A percentile compares a stretch with the other conserved stretches of the same genome.
Conservation (phyloP, 2,888 invertebrate species). For the Ganaspis brasiliensis region DNA sequence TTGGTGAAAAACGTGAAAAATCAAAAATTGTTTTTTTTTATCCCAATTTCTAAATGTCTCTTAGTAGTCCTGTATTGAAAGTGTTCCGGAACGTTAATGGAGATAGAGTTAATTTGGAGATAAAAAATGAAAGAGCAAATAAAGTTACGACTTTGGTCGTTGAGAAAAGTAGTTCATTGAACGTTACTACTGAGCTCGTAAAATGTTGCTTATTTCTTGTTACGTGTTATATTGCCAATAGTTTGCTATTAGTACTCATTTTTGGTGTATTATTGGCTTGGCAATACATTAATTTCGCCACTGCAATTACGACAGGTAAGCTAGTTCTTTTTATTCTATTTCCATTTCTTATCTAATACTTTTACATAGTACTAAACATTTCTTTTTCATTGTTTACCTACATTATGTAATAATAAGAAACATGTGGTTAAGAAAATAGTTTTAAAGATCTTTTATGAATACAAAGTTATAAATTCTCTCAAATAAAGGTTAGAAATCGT, state of each 20-base stretch:
- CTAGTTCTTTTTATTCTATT: not conserved
- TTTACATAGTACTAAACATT: no score
- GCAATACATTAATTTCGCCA: slow-evolving; percentile 8
- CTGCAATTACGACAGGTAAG: not conserved
- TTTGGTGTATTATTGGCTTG: not conserved
- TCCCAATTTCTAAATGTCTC: not conserved
- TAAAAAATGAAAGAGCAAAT: slow-evolving; percentile 18
- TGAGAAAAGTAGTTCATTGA: not conserved
- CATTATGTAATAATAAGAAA: no score
- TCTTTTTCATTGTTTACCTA: no score
- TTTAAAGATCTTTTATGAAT: no score
- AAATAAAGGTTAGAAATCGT: no score
- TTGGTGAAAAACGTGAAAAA: not conserved
- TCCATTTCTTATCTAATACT: not conserved
- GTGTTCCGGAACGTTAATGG: slow-evolving; percentile 10
- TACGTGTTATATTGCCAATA: not conserved
- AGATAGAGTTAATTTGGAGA: slow-evolving; percentile 20
- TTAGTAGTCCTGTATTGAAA: not conserved
- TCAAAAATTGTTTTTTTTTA: not conserved
- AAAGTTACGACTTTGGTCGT: slow-evolving; percentile 1
- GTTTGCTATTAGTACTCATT: not conserved
- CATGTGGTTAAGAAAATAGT: no score
- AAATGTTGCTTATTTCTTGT: slow-evolving; percentile 19
- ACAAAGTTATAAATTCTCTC: no score
- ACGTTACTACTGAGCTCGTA: not conserved